Base-by-base conservation (phyloP, 2,113 vertebrate genomes). In the Microcebus ravelobensis region DNA sequence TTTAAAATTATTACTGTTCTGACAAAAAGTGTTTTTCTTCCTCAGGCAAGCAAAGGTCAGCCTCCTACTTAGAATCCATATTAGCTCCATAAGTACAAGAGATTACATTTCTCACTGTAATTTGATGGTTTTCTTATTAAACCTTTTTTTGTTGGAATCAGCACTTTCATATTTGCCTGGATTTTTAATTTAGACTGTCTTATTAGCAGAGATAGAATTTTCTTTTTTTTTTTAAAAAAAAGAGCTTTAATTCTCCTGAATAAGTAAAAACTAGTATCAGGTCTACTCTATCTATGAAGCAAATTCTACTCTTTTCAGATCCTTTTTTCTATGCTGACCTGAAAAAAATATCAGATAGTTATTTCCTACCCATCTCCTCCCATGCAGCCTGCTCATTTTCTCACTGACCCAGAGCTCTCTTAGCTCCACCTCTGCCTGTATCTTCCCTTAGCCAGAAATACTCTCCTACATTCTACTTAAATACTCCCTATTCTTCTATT, bases 41-140 rank as follows among this genome's bases (percentile, higher is more conserved):
- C 88, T 87, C 57, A 61, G 90, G 65, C 84, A 97, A 84, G 29
- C 25, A 13, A 90, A 97, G 85, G 70, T 74, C 55, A 18, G 14
- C n/a, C 61, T 93, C 79, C 95, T 74, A 80, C 68, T 96, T 85
- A 76, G 92, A 97, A 82, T 67, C 85, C 59, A 80, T 23, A 39
- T 55, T 85, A 70, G 65, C 67, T 95, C 42, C 17, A 89, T 81
- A 93, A 86, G 68, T 8, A 48, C 45, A 95, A 90, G 79, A 87
- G 86, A 97, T 95, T 94, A 95, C 1, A 6, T 81, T 79, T 93
- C 79, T 63, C 95, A 86, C 79, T 87, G 25, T 87, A 95, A 98
- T 96, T 89, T 96, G 57, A 93, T 21, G n/a, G 27, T 45, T 96
- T 97, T 94, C n/a, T 95, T 68, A 97, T 83, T 50, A 63, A 95